A percentile compares a stretch with the other conserved stretches of the same genome.
phyloP scores from a whole-genome alignment of 2,113 vertebrate species.

The Zosterops lateralis region DNA sequence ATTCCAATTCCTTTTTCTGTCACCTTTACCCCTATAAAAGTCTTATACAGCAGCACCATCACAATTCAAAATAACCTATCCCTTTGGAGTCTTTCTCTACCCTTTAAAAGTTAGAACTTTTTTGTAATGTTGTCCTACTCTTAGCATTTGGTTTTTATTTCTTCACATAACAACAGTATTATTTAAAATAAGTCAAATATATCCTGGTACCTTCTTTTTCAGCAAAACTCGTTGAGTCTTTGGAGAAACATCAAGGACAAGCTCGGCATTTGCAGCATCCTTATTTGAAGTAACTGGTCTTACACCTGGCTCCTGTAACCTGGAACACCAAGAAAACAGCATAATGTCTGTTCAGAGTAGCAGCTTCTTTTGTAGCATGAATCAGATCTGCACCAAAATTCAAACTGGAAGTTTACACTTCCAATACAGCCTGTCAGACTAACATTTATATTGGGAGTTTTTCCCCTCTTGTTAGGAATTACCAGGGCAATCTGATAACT shows the following conservation, averaged over 20 bases:
- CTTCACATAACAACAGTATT: background rate
- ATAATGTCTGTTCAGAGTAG: background rate
- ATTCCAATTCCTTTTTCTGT: background rate
- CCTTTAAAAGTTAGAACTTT: background rate
- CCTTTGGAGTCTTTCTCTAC: background rate
- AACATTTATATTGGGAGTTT: background rate
- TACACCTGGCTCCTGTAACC: conserved; percentile 71
- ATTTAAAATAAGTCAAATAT: background rate
- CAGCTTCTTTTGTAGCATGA: background rate
- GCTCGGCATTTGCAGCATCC: conserved; percentile 79
- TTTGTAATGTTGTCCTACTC: background rate
- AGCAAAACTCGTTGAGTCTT: conserved; percentile 94
- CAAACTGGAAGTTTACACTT: background rate
- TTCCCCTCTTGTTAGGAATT: background rate
- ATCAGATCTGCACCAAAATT: background rate
- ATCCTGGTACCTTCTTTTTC: conserved; percentile 88
- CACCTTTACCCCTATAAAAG: background rate
- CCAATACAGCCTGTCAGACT: background rate
- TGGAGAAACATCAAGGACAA: conserved; percentile 91
- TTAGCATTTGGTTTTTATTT: background rate
- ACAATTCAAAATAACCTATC: background rate
- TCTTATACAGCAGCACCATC: background rate
- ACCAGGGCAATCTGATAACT: background rate
- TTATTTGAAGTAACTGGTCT: conserved; percentile 81
- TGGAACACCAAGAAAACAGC: conserved; percentile 28